These are phyloP conservation scores for Dipodomys spectabilis DNA, from an alignment of 2,113 vertebrate species.

Conservation along the genomic window DNA sequence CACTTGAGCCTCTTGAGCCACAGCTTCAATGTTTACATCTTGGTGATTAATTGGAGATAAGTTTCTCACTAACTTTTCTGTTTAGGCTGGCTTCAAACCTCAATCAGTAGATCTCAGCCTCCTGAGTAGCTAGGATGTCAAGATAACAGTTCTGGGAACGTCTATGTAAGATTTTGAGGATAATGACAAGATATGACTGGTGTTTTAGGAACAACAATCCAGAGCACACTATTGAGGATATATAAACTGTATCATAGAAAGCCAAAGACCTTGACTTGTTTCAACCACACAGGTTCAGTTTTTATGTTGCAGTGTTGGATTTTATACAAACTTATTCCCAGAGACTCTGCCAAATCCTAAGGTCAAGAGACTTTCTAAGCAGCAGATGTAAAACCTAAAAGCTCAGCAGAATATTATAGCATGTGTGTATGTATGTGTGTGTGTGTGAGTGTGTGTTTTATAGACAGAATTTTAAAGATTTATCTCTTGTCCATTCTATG, in stretches of 20 bases:
- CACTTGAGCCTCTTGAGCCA: no score
- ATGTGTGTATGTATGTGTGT: not conserved
- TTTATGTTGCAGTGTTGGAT: not conserved
- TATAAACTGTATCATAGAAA: not conserved
- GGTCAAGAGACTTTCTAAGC: conserved; percentile 30
- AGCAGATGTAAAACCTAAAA: conserved; percentile 28
- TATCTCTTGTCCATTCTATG: not conserved
- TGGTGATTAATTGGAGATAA: no score
- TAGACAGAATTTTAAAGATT: conserved; percentile 46
- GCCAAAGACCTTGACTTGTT: not conserved
- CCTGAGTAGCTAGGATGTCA: no score
- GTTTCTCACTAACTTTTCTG: no score
- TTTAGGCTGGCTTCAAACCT: no score
- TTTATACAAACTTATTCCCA: not conserved
- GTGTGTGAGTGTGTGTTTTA: not conserved
- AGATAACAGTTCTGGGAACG: no score
- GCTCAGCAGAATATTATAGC: conserved; percentile 41
- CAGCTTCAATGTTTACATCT: no score
- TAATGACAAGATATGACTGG: not conserved
- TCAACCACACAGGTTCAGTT: not conserved
- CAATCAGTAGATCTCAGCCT: no score
- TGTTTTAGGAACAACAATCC: not conserved
- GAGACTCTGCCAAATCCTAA: conserved; percentile 3
- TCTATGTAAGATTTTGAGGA: not conserved
- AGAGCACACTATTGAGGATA: not conserved